phyloP scores from a whole-genome alignment of 2,888 invertebrate genomes.

The Cristatella mucedo region DNA sequence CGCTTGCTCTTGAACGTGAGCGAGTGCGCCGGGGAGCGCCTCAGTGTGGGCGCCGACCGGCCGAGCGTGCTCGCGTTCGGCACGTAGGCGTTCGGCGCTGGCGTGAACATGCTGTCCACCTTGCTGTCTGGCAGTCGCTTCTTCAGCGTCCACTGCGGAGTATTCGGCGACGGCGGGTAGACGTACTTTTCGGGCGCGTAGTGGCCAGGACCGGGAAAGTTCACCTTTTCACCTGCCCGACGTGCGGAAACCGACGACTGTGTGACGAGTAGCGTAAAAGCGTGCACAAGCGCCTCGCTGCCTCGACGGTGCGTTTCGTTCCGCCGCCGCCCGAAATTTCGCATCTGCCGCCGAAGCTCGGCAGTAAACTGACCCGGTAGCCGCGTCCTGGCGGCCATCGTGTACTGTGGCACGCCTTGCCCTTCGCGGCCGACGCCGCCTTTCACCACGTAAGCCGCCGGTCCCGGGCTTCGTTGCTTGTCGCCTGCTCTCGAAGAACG shows the following conservation, averaged over 20 bases:
- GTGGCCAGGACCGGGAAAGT: slow-evolving; percentile 3
- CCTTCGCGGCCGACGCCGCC: too few relatives aligned
- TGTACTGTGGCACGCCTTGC: too few relatives aligned
- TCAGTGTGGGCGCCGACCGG: background rate
- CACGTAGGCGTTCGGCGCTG: slow-evolving; percentile 5
- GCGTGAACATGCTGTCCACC: slow-evolving; percentile 1
- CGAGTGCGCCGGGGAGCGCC: slow-evolving; percentile 3
- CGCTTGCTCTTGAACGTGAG: background rate
- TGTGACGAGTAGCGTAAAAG: too few relatives aligned
- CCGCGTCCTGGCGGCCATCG: too few relatives aligned
- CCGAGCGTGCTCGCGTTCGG: slow-evolving; percentile 1
- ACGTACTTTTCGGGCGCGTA: slow-evolving; percentile 4
- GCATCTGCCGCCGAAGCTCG: too few relatives aligned
- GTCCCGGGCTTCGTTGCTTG: slow-evolving; percentile 8
- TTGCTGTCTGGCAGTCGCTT: background rate
- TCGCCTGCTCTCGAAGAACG: too few relatives aligned
- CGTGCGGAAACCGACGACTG: too few relatives aligned
- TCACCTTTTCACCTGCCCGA: too few relatives aligned
- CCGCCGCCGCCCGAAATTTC: too few relatives aligned
- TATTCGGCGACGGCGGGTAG: background rate
- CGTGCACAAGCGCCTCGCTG: too few relatives aligned
- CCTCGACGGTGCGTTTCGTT: too few relatives aligned
- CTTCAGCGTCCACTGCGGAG: slow-evolving; percentile 1
- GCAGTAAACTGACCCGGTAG: too few relatives aligned
- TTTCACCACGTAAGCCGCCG: slow-evolving; percentile 6